A percentile compares a stretch with the other conserved stretches of the same genome.
Conservation (phyloP, 2,888 invertebrate genomes). For the Diloba caeruleocephala region DNA sequence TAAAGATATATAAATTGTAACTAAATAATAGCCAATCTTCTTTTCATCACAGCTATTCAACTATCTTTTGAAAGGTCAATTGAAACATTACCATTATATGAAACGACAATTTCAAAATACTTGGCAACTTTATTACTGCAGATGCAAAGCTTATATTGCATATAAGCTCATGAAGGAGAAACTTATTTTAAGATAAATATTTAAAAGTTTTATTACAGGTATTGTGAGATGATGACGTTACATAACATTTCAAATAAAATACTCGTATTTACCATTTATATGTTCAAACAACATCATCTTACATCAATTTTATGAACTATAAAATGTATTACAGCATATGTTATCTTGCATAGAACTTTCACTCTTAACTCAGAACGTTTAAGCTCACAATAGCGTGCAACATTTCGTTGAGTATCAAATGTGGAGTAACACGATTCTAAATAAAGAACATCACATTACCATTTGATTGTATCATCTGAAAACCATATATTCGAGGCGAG, state of each 20-base stretch:
- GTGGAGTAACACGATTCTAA: constrained; percentile 16
- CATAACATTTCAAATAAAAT: constrained; percentile 23
- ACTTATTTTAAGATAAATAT: constrained; percentile 28
- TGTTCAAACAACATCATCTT: constrained; percentile 22
- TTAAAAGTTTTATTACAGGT: constrained; percentile 51
- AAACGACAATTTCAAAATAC: background rate
- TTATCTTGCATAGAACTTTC: constrained; percentile 41
- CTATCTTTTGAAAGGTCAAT: background rate
- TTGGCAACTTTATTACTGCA: background rate
- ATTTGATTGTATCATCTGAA: constrained; percentile 31
- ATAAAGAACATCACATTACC: constrained; percentile 7
- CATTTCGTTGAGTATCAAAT: constrained; percentile 1
- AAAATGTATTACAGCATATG: constrained; percentile 28
- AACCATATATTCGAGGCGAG: constrained; percentile 5
- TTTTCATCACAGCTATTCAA: constrained; percentile 23
- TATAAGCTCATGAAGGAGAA: constrained; percentile 4
- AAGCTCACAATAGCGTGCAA: constrained; percentile 26
- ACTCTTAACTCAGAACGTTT: constrained; percentile 25
- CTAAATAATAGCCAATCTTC: constrained; percentile 12
- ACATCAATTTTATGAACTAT: constrained; percentile 30
- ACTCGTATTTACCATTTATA: constrained; percentile 15
- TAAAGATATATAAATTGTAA: no score
- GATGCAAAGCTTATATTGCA: constrained; percentile 1
- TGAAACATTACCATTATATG: background rate
- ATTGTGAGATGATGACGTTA: constrained; percentile 32